Conservation (phyloP, 2,113 vertebrate species). For the Prolemur simus region DNA sequence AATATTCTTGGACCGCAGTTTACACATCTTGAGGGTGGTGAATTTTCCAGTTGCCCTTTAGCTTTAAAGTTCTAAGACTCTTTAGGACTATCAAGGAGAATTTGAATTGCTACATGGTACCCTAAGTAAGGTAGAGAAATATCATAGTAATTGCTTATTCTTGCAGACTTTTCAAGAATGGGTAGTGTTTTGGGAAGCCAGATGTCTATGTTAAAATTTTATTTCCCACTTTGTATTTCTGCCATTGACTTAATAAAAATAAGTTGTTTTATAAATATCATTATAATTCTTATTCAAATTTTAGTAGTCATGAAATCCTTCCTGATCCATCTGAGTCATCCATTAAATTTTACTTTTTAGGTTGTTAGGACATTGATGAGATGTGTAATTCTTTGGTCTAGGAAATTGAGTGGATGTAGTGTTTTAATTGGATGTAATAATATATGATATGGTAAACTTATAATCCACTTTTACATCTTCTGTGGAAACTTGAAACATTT, state of each 20-base stretch:
- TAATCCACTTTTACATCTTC: background rate
- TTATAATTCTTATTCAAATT: background rate
- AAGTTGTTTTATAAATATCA: background rate
- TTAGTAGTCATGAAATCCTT: background rate
- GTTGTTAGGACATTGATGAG: background rate
- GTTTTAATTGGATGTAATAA: background rate
- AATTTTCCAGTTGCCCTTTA: background rate
- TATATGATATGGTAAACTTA: background rate
- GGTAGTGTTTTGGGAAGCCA: background rate
- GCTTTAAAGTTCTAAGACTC: background rate
- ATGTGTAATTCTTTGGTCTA: background rate
- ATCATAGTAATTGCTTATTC: background rate
- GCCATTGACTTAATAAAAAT: background rate
- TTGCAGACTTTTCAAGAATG: background rate
- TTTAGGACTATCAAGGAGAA: background rate
- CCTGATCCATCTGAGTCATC: background rate
- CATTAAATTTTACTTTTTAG: constrained; percentile 22
- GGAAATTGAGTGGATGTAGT: background rate
- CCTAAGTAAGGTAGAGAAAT: background rate
- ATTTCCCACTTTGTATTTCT: constrained; percentile 23
- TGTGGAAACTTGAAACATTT: background rate
- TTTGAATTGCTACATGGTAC: background rate
- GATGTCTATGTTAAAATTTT: background rate
- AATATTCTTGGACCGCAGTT: constrained; percentile 28
- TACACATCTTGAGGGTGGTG: background rate